Base-by-base conservation (phyloP, 1,140 invertebrate genomes). In the Saxidomus purpurata region DNA sequence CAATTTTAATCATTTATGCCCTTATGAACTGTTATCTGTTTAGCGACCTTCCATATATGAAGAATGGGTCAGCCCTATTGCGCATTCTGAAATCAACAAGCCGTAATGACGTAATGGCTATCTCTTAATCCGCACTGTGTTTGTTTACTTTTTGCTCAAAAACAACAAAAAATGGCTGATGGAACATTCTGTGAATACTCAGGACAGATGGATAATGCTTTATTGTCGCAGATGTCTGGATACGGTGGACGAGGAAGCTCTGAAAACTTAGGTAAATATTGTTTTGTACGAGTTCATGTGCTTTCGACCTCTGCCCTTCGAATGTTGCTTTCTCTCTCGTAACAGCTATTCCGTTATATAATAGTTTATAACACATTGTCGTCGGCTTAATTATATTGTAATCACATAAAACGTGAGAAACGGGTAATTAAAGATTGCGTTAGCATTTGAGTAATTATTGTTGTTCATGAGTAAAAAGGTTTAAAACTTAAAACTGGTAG, bases 91-190 rank as follows among this genome's bases (percentile, higher is more conserved):
- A 79, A 79, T 89, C 81, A 89, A 89, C 80, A 74, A 47, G 61
- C 52, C 49, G 28, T 52, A 71, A 84, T 89, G 87, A 89, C 87
- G 87, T 89, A 89, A 89, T 82, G 79, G 67, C 87, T 81, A 77
- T 77, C 69, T 77, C 69, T 49, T 63, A 84, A 89, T 83, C 85
- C 63, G 59, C 79, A 34, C 17, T 19, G 22, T 81, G 25, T 43
- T 89, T 40, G 49, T 83, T 38, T 77, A 59, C 25, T 74, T 59
- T 69, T 83, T 61, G 31, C 76, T 77, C 40, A 31, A 79, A 83
- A 87, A 63, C 49, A 63, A 77, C 38, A 49, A 63, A 87, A 77
- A 55, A 89, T 89, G 87, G 80, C 77, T 47, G 79, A 89, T 77
- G 80, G 87, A 61, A 40, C 67, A 19, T 89, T 84, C 40, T 89